Percentiles rank a stretch among this genome's conserved stretches.
These are phyloP conservation scores for Plutomurus gul DNA, from an alignment of 1,140 invertebrate genomes.

Conservation along the genomic window DNA sequence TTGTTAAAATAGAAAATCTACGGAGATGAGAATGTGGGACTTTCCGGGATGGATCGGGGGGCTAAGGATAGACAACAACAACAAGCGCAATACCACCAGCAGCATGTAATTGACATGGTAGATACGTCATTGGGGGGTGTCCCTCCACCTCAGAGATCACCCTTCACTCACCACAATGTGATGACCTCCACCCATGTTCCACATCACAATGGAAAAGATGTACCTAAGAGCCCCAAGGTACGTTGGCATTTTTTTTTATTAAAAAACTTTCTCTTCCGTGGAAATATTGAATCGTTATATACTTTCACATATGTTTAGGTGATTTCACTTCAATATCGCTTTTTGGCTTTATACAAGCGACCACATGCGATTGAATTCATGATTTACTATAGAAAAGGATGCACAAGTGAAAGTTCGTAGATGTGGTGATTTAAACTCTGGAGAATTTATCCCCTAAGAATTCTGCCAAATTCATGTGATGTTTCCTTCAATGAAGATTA, in stretches of 20 bases:
- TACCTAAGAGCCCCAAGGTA: slow-evolving; percentile 48
- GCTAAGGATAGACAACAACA: slow-evolving; percentile 20
- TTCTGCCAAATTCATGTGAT: too few relatives aligned
- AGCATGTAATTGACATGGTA: slow-evolving; percentile 20
- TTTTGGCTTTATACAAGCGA: too few relatives aligned
- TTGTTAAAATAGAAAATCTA: slow-evolving; percentile 46
- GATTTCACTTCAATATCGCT: too few relatives aligned
- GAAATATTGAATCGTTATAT: too few relatives aligned
- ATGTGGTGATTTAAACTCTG: too few relatives aligned
- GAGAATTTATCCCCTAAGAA: too few relatives aligned
- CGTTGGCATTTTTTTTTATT: background rate
- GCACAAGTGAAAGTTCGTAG: too few relatives aligned
- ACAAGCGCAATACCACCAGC: slow-evolving; percentile 21
- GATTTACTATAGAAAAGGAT: too few relatives aligned
- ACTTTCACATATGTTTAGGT: too few relatives aligned
- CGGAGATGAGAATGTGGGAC: slow-evolving; percentile 40
- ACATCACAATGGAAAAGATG: slow-evolving; percentile 48
- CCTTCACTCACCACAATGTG: slow-evolving; percentile 48
- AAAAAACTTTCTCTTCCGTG: background rate
- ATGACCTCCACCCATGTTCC: slow-evolving; percentile 38
- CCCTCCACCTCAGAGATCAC: slow-evolving; percentile 45
- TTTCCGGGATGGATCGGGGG: slow-evolving; percentile 28
- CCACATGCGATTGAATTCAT: too few relatives aligned
- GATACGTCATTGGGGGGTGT: slow-evolving; percentile 18
- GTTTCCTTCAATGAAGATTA: too few relatives aligned